Evolutionary conservation across 2,797 vertebrate species (phyloP).

Genomic region (Psittacula derbiana): DNA sequence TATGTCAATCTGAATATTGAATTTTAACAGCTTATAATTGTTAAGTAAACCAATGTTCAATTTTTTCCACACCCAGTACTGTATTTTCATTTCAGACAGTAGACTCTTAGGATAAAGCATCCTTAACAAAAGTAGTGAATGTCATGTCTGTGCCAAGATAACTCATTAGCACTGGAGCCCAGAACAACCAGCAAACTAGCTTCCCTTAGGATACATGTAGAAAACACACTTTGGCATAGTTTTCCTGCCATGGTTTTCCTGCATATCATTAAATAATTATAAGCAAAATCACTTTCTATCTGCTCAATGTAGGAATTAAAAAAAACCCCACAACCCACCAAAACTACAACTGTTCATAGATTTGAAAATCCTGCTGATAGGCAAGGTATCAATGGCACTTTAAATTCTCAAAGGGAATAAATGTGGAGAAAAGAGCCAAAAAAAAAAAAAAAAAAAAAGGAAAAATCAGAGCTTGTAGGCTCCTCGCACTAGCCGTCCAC

Average conservation of each 20-base stretch:
- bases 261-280: constrained; percentile 1
- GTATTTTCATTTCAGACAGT: neutral
- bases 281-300: neutral
- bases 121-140: neutral
- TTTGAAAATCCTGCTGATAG: neutral
- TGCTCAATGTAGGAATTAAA: neutral
- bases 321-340: neutral
- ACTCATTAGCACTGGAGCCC: neutral
- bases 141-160: fast-evolving
- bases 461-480: neutral
- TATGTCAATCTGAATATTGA: neutral
- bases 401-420: neutral
- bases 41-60: neutral
- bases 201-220: neutral
- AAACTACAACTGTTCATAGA: neutral
- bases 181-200: neutral
- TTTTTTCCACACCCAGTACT: neutral
- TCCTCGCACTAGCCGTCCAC: neutral
- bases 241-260: neutral
- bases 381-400: neutral
- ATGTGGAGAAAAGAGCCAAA: fast-evolving
- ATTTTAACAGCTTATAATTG: neutral
- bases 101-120: neutral
- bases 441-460: neutral
- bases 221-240: neutral